A percentile compares a stretch with the other conserved stretches of the same genome.
phyloP scores from a whole-genome alignment of 2,113 vertebrate species.

The Carassius carassius region DNA sequence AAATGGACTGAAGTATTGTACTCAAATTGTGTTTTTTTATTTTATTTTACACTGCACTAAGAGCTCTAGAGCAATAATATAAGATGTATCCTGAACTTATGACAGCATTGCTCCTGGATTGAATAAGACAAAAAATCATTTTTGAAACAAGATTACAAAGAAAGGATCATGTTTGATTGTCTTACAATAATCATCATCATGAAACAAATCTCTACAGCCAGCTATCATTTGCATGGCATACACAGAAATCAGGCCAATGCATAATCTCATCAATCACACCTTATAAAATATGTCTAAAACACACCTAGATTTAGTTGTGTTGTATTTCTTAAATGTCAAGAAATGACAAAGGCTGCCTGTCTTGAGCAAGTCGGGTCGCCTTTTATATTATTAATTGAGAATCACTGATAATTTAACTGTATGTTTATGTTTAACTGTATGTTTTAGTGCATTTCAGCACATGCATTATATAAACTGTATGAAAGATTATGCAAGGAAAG shows the following conservation, averaged over 20 bases:
- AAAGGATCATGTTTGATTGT: conserved; percentile 75
- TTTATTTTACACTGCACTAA: neutral
- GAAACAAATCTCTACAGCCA: conserved; percentile 60
- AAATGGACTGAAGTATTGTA: conserved; percentile 5
- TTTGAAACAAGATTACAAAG: conserved; percentile 75
- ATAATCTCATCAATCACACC: conserved; percentile 9
- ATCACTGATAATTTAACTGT: neutral
- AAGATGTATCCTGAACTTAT: conserved; percentile 18
- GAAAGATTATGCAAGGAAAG: neutral
- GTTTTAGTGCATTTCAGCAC: neutral
- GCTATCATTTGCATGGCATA: conserved; percentile 34
- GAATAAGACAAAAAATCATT: conserved; percentile 65
- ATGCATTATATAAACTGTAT: neutral
- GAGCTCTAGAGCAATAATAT: neutral
- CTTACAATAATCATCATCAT: conserved; percentile 66
- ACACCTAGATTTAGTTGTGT: neutral
- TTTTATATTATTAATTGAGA: neutral
- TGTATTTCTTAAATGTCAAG: neutral
- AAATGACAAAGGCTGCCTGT: neutral
- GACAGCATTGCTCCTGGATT: conserved; percentile 15
- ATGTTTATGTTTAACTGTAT: neutral
- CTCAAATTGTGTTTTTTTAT: neutral
- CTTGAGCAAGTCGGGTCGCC: neutral
- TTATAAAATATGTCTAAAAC: neutral
- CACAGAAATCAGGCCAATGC: conserved; percentile 44